Evolutionary conservation across 2,797 vertebrate genomes (phyloP).

Genomic region (Sciurus carolinensis): DNA sequence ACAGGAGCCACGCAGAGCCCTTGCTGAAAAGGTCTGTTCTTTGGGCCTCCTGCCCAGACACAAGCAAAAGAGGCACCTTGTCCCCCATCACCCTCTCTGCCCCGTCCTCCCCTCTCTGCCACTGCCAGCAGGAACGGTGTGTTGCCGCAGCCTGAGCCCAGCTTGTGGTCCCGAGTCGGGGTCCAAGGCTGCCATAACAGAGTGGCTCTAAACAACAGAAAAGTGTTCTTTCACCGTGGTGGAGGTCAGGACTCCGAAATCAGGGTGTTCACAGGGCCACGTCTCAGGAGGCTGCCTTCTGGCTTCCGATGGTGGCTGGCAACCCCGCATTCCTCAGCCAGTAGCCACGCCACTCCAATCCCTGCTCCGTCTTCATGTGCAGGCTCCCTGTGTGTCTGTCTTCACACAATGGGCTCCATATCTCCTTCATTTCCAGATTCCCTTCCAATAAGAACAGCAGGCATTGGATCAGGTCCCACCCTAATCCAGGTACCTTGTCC

Average conservation of each 20-base stretch:
- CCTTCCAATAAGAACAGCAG: neutral
- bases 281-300: neutral
- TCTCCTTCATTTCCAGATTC: neutral
- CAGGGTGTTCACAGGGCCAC: neutral
- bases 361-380: neutral
- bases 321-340: neutral
- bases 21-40: neutral
- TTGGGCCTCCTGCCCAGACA: neutral
- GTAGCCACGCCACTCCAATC: fast-evolving
- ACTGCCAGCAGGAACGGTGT: fast-evolving
- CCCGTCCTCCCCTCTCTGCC: fast-evolving
- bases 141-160: too few relatives aligned
- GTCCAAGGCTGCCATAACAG: neutral
- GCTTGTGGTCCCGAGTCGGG: neutral
- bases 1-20: neutral
- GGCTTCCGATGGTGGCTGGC: neutral
- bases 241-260: neutral
- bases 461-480: neutral
- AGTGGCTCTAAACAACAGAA: neutral
- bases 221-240: neutral
- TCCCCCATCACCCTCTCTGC: neutral
- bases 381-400: neutral
- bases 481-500: neutral
- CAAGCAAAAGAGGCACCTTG: neutral
- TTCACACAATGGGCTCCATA: neutral